Evolutionary conservation across 1,140 invertebrate species (phyloP), one percentile per base, ranked within the genome.

Genomic region (Amyelois transitella): DNA sequence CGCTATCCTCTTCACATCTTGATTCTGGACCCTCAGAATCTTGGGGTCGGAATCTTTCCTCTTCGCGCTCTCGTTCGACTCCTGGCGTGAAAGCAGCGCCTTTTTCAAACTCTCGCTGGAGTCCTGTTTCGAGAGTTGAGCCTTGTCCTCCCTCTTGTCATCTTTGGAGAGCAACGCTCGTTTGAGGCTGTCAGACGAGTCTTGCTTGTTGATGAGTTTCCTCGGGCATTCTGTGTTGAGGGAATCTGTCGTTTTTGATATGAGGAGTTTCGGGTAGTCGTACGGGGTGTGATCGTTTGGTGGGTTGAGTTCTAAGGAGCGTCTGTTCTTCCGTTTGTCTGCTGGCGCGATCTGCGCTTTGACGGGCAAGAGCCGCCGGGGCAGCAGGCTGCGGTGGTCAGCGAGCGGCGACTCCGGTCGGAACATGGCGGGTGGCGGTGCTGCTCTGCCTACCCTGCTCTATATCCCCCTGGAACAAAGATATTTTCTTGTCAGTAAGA

Each of bases 371-470:
- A 86, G 69, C 17, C 83, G 75, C 17, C 85, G 80, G 38, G 85
- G 79, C 66, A 88, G 75, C 21, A 88, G 74, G 75, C 78, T 86
- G 74, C 85, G 82, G 62, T 88, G 85, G 65, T 86, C 82, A 82
- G 81, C 78, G 67, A 86, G 78, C 1, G 85, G 82, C 24, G 82
- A 86, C 64, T 88, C 85, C 54, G 85, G 85, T 59, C 85, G 82
- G 72, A 88, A 73, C 85, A 88, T 88, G 60, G 57, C 75, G 65
- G 74, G 66, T 77, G 75, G 71, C 75, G 71, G 60, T 69, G 58
- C 60, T 54, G 43, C 50, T 54, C 64, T 75, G 76, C 81, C 78
- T 38, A 38, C 32, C 75, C 81, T 66, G 62, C 52, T 60, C 58
- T 55, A 61, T 38, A 71, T 54, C 69, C 70, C 60, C 84, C 84